A percentile compares a stretch with the other conserved stretches of the same genome.
These are phyloP conservation scores for Chamaetylas fuelleborni DNA, from an alignment of 2,113 vertebrate genomes.

Conservation along the genomic window DNA sequence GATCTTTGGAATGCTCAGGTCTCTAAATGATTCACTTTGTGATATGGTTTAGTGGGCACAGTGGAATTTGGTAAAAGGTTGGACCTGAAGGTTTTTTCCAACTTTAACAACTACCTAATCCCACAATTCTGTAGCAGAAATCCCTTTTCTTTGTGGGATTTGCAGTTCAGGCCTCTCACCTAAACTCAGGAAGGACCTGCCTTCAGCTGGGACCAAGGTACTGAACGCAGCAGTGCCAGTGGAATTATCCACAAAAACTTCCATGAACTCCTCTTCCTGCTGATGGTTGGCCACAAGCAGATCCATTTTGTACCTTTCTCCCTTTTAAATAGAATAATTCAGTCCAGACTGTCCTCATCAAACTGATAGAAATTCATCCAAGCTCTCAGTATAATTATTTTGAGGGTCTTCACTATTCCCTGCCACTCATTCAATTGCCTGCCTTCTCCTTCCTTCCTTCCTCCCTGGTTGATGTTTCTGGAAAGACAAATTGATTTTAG, in stretches of 20 bases:
- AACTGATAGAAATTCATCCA: not conserved
- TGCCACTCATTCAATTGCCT: not conserved
- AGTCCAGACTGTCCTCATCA: not conserved
- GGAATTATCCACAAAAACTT: not conserved
- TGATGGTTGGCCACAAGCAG: rapidly evolving
- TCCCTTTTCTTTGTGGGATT: not conserved
- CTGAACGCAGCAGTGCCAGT: not conserved
- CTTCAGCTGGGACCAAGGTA: not conserved
- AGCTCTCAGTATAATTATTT: not conserved
- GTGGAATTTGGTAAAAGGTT: not conserved
- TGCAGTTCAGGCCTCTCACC: not conserved
- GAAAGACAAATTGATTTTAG: constrained; percentile 24
- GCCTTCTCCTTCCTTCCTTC: not conserved
- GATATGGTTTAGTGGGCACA: rapidly evolving
- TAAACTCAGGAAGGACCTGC: not conserved
- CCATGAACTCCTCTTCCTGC: not conserved
- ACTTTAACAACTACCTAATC: not conserved
- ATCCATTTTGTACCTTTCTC: not conserved
- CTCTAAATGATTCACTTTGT: not conserved
- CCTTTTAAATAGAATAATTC: not conserved
- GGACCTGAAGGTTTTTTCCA: not conserved
- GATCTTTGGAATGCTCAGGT: not conserved
- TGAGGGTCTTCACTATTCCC: not conserved
- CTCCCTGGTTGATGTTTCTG: not conserved
- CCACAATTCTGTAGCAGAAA: not conserved